phyloP scores from a whole-genome alignment of 30 jellyfish, hydroid and myxozoan genomes.

The Pseudorhiza aurosa region DNA sequence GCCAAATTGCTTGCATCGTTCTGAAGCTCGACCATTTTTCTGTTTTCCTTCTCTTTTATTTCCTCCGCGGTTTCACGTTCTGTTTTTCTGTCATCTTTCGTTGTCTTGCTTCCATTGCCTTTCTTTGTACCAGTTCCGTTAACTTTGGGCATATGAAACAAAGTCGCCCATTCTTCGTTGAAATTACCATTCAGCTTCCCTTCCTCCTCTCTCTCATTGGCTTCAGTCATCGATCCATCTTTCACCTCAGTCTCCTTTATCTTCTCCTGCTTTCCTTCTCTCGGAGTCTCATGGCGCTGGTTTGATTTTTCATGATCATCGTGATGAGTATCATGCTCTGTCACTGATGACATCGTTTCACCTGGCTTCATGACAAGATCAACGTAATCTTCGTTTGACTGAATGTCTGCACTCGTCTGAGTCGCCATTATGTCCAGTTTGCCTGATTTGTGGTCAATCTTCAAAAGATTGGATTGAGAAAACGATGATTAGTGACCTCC shows the following conservation, averaged over 20 bases:
- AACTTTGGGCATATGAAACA: constrained; percentile 43
- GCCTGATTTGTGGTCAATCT: constrained; percentile 71
- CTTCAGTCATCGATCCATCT: neutral
- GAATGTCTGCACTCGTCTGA: constrained; percentile 50
- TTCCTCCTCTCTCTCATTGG: neutral
- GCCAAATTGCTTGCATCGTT: constrained; percentile 25
- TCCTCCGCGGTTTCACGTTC: neutral
- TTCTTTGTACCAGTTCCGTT: constrained; percentile 17
- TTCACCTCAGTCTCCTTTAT: neutral
- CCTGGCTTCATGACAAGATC: constrained; percentile 74
- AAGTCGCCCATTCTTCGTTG: constrained; percentile 27
- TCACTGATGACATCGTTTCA: neutral
- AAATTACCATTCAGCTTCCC: neutral
- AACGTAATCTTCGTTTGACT: constrained; percentile 50
- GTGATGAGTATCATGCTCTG: neutral
- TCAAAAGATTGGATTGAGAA: too few relatives aligned
- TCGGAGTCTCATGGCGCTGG: constrained; percentile 9
- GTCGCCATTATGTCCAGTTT: constrained; percentile 64
- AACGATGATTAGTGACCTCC: too few relatives aligned
- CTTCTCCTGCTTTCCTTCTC: neutral
- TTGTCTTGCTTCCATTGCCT: neutral
- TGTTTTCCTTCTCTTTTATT: neutral
- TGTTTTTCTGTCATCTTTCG: neutral
- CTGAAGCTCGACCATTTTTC: constrained; percentile 24
- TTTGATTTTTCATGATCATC: neutral